Base-by-base conservation (phyloP, 1,140 invertebrate species). In the Drosophila mojavensis region DNA sequence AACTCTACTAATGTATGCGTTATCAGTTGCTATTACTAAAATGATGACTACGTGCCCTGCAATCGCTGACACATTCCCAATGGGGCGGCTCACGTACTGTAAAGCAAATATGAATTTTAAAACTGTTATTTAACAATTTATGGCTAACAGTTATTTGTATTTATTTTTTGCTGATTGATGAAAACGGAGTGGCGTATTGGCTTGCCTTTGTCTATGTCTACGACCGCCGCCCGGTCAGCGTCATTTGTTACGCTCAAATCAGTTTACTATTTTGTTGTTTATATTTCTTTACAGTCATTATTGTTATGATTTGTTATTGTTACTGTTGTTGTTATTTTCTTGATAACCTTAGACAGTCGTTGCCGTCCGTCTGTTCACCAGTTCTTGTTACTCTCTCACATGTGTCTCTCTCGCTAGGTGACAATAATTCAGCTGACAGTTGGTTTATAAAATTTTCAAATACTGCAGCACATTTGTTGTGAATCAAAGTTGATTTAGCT, bases 231-330 rank as follows among this genome's bases (percentile, higher is more conserved):
- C 65, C 39, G n/a, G 30, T 54, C 63, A 65, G 54, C 73, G 69
- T 70, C 72, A 73, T 77, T 77, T 78, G 54, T 59, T 61, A 66
- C 79, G 78, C 60, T 72, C 78, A 81, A 86, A 75, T 85, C 69
- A 78, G 78, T 73, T 64, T 65, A 58, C 53, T 59, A 45, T 69
- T 54, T 53, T 60, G 55, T 47, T 47, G 24, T 39, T 48, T 26
- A 6, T 48, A 17, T 47, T 78, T 66, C 65, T 68, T 62, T 24
- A 39, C 63, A 63, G 58, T 78, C 61, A 62, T 72, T 63, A 48
- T 24, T 51, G 53, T 74, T 66, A 65, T 75, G 70, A 72, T 77
- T 83, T 51, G 64, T 79, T 62, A 54, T 78, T 85, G 73, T 75
- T 73, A 58, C 67, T 62, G 45, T 47, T 56, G 30, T 53, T 28